phyloP scores from a whole-genome alignment of 2,797 vertebrate genomes.

The Lerista edwardsae region DNA sequence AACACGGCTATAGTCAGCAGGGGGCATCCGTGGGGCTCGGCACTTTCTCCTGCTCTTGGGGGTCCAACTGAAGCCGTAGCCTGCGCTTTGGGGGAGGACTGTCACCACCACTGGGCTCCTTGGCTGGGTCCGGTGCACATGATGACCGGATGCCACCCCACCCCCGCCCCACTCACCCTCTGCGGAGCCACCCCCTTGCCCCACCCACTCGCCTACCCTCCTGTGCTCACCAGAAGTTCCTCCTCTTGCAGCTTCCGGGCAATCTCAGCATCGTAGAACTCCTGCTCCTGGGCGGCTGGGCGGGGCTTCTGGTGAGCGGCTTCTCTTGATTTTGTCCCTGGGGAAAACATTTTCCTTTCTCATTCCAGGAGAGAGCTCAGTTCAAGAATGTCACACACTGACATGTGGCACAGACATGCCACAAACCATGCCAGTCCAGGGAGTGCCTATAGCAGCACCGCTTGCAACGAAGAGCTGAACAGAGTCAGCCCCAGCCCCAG shows the following conservation, averaged over 20 bases:
- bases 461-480: accelerated
- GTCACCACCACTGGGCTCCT: too few species aligned
- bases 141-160: too few species aligned
- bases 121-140: too few species aligned
- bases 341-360: not conserved
- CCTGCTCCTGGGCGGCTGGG: slow-evolving; percentile 79
- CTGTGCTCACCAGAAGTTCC: slow-evolving; percentile 85
- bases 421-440: accelerated
- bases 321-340: slow-evolving; percentile 82
- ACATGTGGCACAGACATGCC: not conserved
- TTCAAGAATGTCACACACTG: not conserved
- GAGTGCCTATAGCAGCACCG: not conserved
- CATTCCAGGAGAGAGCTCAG: not conserved
- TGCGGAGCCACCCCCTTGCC: too few species aligned
- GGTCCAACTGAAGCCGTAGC: too few species aligned
- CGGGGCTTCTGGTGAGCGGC: slow-evolving; percentile 74
- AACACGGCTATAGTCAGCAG: too few species aligned
- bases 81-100: too few species aligned
- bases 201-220: not conserved
- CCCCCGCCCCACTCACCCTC: too few species aligned
- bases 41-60: too few species aligned
- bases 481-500: too few species aligned
- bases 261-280: slow-evolving; percentile 91
- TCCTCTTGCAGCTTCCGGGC: slow-evolving; percentile 92
- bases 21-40: too few species aligned